Percentiles rank a stretch among this genome's conserved stretches.
Evolutionary conservation across 1,140 invertebrate species (phyloP).

Genomic region (Trissolcus basalis): DNA sequence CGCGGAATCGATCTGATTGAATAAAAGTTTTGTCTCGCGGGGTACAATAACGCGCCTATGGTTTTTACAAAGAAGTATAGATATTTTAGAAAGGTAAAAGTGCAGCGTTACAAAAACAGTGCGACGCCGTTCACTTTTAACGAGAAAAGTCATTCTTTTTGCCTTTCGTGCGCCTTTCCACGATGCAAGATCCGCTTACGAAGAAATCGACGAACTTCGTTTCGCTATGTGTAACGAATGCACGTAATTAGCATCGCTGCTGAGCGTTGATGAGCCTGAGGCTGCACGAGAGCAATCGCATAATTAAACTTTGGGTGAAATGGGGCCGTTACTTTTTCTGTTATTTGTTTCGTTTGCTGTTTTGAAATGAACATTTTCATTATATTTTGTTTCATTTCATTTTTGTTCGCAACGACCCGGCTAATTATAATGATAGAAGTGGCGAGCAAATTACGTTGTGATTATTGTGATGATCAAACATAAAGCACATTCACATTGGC

Average conservation of each 20-base stretch:
- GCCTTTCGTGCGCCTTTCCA: slow-evolving; percentile 57
- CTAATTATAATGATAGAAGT: too few species aligned
- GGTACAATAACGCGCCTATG: slow-evolving; percentile 23
- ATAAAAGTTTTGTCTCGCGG: slow-evolving; percentile 41
- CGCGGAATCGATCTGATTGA: slow-evolving; percentile 44
- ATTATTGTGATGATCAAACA: too few species aligned
- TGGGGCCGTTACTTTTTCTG: neutral
- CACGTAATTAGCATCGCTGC: slow-evolving; percentile 38
- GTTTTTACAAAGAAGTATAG: slow-evolving; percentile 47
- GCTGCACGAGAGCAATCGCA: slow-evolving; percentile 13
- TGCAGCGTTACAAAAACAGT: slow-evolving; percentile 57
- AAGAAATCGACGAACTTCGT: slow-evolving; percentile 49
- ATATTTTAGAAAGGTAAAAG: slow-evolving; percentile 70
- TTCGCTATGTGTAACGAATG: slow-evolving; percentile 45
- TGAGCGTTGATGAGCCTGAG: slow-evolving; percentile 26
- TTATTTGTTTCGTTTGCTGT: neutral
- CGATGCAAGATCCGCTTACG: slow-evolving; percentile 51
- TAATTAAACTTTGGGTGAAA: slow-evolving; percentile 38
- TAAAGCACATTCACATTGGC: too few species aligned
- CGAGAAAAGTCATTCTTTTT: slow-evolving; percentile 64
- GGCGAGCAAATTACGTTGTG: too few species aligned
- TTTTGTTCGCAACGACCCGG: neutral
- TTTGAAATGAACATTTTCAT: slow-evolving; percentile 3
- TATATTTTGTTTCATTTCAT: neutral
- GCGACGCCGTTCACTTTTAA: slow-evolving; percentile 67